Evolutionary conservation across 2,113 vertebrate species (phyloP).

Genomic region (Plecturocebus donacophilus): DNA sequence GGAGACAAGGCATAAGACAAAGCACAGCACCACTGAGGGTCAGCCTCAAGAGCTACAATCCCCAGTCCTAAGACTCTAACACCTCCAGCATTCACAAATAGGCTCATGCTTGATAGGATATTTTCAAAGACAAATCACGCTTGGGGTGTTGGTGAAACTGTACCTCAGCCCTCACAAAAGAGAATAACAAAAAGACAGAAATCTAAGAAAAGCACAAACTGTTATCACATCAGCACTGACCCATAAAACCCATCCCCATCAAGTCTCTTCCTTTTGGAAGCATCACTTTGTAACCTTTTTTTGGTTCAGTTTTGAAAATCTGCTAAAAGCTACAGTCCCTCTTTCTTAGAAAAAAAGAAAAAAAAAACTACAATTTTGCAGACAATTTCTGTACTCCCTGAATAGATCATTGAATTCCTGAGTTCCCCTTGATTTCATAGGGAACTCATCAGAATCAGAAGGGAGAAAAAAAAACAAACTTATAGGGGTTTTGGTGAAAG

Average conservation of each 20-base stretch:
- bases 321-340: neutral
- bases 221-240: neutral
- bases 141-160: neutral
- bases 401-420: neutral
- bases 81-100: neutral
- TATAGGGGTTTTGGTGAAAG: neutral
- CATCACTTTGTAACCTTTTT: neutral
- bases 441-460: neutral
- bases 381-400: neutral
- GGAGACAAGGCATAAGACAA: neutral
- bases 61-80: neutral
- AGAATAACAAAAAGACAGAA: neutral
- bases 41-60: neutral
- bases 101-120: neutral
- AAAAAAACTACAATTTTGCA: neutral
- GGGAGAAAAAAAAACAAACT: neutral
- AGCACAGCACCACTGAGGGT: neutral
- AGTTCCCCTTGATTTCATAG: neutral
- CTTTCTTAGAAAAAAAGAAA: neutral
- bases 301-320: conserved; percentile 3
- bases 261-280: conserved; percentile 1
- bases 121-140: conserved; percentile 30
- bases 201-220: conserved; percentile 21
- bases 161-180: neutral
- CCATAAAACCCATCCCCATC: neutral